phyloP scores from a whole-genome alignment of 2,113 vertebrate genomes.

The Cathartes aura region DNA sequence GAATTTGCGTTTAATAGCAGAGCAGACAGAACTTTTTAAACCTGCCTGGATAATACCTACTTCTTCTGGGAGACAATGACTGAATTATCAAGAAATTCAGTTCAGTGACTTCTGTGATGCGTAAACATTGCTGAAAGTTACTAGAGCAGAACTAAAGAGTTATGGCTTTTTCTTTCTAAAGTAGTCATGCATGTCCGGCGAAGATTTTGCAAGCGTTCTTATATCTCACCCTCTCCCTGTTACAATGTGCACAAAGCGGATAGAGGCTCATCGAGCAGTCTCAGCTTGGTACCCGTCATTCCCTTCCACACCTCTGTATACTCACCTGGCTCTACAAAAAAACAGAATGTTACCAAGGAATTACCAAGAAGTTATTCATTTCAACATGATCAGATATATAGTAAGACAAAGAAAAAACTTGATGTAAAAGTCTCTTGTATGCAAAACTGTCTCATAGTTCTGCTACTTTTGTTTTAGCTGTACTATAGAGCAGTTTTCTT shows the following conservation, averaged over 20 bases:
- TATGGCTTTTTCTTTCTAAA: neutral
- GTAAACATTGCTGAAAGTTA: slow-evolving; percentile 31
- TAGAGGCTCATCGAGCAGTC: neutral
- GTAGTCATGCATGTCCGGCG: neutral
- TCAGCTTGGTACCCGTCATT: neutral
- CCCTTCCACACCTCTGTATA: neutral
- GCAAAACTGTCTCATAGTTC: neutral
- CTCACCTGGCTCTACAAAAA: neutral
- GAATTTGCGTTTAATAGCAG: neutral
- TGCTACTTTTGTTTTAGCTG: neutral
- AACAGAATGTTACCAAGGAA: neutral
- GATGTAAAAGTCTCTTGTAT: neutral
- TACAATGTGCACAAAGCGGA: neutral
- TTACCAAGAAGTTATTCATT: neutral
- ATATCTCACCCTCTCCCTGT: neutral
- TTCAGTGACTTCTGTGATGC: neutral
- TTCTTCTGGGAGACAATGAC: neutral
- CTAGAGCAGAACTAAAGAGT: slow-evolving; percentile 18
- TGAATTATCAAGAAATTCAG: neutral
- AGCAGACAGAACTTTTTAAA: neutral
- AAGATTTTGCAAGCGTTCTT: neutral
- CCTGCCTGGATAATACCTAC: neutral
- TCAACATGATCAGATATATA: neutral
- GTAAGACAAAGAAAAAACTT: neutral
- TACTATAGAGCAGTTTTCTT: neutral